Evolutionary conservation across 2,113 vertebrate species (phyloP).

Genomic region (Elaphurus davidianus): DNA sequence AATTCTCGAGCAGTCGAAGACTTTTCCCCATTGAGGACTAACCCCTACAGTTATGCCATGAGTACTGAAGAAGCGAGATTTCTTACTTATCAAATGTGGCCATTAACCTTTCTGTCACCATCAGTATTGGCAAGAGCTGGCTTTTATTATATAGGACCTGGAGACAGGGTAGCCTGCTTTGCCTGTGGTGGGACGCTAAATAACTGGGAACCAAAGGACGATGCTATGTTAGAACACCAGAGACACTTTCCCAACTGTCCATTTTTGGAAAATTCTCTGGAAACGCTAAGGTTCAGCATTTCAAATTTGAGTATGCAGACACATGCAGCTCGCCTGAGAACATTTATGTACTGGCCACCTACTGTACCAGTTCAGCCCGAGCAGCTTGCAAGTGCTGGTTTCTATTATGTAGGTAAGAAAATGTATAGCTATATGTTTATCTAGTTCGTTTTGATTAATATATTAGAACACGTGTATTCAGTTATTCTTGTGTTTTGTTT

Average conservation of each 20-base stretch:
- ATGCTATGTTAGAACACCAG: slow-evolving; percentile 92
- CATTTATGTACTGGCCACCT: slow-evolving; percentile 93
- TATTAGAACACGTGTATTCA: background rate
- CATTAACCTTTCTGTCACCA: slow-evolving; percentile 87
- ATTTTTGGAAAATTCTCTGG: slow-evolving; percentile 87
- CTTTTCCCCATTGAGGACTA: slow-evolving; percentile 84
- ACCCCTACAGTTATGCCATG: slow-evolving; percentile 89
- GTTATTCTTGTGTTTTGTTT: background rate
- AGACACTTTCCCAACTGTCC: slow-evolving; percentile 94
- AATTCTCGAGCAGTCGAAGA: slow-evolving; percentile 88
- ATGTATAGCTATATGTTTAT: background rate
- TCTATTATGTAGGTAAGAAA: slow-evolving; percentile 96
- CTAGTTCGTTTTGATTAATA: background rate
- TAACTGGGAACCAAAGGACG: slow-evolving; percentile 98
- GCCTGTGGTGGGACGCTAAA: slow-evolving; percentile 92
- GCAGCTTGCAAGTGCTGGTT: slow-evolving; percentile 94
- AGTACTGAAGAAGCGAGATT: slow-evolving; percentile 92
- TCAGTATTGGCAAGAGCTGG: slow-evolving; percentile 93
- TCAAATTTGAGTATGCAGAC: slow-evolving; percentile 96
- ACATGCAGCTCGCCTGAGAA: slow-evolving; percentile 89
- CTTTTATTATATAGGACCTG: slow-evolving; percentile 94
- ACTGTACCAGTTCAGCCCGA: slow-evolving; percentile 93
- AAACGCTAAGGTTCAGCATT: slow-evolving; percentile 84
- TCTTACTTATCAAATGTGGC: slow-evolving; percentile 89
- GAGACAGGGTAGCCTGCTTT: slow-evolving; percentile 94